These are phyloP conservation scores for Stigmatopora argus DNA, from an alignment of 2,113 vertebrate genomes.

Conservation along the genomic window DNA sequence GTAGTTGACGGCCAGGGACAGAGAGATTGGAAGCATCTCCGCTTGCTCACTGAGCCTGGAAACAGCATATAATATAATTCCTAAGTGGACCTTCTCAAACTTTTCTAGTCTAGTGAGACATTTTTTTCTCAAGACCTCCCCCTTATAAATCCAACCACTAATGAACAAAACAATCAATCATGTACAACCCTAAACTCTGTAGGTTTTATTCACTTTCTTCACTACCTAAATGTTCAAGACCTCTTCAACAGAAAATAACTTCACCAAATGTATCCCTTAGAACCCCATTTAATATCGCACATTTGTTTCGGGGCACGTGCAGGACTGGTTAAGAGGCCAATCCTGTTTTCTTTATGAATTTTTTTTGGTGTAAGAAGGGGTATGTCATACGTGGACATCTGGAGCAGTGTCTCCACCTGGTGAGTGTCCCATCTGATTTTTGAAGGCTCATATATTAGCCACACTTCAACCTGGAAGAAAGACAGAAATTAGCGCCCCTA, in stretches of 20 bases:
- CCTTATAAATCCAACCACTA: not conserved
- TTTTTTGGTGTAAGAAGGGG: not conserved
- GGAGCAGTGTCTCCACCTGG: constrained; percentile 68
- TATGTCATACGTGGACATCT: constrained; percentile 79
- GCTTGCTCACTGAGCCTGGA: constrained; percentile 80
- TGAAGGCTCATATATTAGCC: constrained; percentile 75
- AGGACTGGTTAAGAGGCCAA: not conserved
- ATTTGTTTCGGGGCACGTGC: not conserved
- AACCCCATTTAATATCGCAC: too few species aligned
- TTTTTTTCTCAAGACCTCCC: not conserved
- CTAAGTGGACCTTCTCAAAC: not conserved
- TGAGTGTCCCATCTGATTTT: constrained; percentile 72
- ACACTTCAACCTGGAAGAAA: constrained; percentile 71
- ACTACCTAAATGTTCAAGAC: not conserved
- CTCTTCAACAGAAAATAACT: not conserved
- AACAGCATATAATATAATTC: constrained; percentile 5
- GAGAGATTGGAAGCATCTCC: constrained; percentile 63
- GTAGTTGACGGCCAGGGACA: constrained; percentile 76
- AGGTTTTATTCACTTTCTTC: not conserved
- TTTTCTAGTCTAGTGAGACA: not conserved
- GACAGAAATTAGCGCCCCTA: not conserved
- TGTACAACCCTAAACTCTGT: not conserved
- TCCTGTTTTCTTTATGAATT: not conserved
- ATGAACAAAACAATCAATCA: not conserved
- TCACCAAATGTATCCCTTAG: not conserved